Conservation (phyloP, 1,140 invertebrate genomes). For the Heliconius himera region DNA sequence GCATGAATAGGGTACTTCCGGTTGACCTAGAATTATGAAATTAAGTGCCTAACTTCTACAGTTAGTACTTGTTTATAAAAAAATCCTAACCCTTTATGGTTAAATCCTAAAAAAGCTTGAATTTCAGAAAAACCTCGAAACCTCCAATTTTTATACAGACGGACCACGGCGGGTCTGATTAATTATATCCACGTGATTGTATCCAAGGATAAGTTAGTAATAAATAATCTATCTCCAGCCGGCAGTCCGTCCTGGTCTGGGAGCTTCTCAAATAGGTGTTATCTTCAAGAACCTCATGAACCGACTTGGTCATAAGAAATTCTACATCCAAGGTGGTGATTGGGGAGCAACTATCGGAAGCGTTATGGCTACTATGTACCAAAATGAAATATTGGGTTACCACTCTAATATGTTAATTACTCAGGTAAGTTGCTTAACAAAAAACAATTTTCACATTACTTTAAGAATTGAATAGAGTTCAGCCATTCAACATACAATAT, state of each 20-base stretch:
- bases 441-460: too few relatives aligned
- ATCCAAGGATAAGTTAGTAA: neutral
- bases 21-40: too few relatives aligned
- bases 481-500: too few relatives aligned
- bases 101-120: too few relatives aligned
- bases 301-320: slow-evolving; percentile 88
- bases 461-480: too few relatives aligned
- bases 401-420: slow-evolving; percentile 56
- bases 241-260: slow-evolving; percentile 84
- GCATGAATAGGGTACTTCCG: too few relatives aligned
- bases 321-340: slow-evolving; percentile 93
- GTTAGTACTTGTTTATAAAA: too few relatives aligned
- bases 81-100: too few relatives aligned
- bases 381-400: slow-evolving; percentile 58
- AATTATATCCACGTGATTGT: neutral
- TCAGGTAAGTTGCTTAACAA: slow-evolving; percentile 30
- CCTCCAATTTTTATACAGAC: too few relatives aligned
- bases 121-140: too few relatives aligned
- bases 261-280: slow-evolving; percentile 84
- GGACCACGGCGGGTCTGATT: too few relatives aligned
- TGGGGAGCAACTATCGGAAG: slow-evolving; percentile 87
- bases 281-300: slow-evolving; percentile 93
- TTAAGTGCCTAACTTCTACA: too few relatives aligned
- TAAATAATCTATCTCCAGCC: slow-evolving; percentile 57
- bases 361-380: slow-evolving; percentile 58